Evolutionary conservation across 2,888 invertebrate genomes (phyloP).

Genomic region (Anthophora plumipes): DNA sequence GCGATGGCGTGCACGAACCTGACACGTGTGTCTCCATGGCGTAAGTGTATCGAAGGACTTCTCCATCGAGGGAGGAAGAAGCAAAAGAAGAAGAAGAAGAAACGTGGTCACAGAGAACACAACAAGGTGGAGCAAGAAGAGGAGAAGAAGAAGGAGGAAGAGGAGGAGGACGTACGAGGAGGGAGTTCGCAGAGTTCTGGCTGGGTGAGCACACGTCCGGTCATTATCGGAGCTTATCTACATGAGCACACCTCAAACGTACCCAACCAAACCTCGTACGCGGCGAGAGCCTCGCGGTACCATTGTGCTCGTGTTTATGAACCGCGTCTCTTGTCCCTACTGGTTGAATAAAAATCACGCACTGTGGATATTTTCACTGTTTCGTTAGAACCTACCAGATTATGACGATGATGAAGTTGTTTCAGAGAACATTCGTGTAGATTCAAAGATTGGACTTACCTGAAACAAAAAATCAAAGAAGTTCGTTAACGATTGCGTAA

Average conservation of each 20-base stretch:
- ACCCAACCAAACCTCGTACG: conserved; percentile 80
- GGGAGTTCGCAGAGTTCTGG: conserved; percentile 84
- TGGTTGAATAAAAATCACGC: conserved; percentile 14
- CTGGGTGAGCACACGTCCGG: conserved; percentile 85
- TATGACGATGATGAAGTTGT: no score
- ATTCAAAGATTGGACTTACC: conserved; percentile 66
- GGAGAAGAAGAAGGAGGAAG: conserved; percentile 40
- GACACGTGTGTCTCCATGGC: conserved; percentile 63
- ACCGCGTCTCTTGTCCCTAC: conserved; percentile 52
- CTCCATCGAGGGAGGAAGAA: conserved; percentile 48
- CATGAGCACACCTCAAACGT: conserved; percentile 84
- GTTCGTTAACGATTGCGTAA: neutral
- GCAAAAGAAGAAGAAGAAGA: conserved; percentile 40
- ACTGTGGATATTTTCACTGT: neutral
- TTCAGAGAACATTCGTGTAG: no score
- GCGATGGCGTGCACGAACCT: conserved; percentile 39
- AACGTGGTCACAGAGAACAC: conserved; percentile 53
- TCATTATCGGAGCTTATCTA: conserved; percentile 85
- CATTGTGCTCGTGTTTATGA: conserved; percentile 70
- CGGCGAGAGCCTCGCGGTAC: conserved; percentile 65
- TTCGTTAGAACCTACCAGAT: neutral
- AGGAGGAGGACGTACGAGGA: conserved; percentile 67
- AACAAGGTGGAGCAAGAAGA: conserved; percentile 48
- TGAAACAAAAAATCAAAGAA: conserved; percentile 60
- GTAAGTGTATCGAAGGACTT: conserved; percentile 60